Base-by-base conservation (phyloP, 2,888 invertebrate genomes). In the Ligdia adustata region DNA sequence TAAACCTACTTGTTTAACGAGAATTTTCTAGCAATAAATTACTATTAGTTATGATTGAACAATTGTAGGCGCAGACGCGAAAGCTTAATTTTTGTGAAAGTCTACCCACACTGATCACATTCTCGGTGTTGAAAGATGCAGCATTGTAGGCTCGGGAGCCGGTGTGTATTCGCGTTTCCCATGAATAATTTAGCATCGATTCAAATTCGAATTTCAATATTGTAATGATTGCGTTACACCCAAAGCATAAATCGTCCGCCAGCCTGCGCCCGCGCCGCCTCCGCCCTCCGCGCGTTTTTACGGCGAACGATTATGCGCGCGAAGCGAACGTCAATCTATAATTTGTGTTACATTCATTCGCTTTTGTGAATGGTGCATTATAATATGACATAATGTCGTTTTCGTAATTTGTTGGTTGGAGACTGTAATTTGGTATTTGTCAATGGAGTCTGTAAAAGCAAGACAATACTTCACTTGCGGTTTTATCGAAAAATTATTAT, bases 301-400 rank as follows among this genome's bases (percentile, higher is more conserved):
- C 59, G 52, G 50, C 45, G 18, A 7, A 3, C 3, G 43, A 61
- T 64, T 55, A 57, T 58, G 53, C 48, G 49, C 55, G 57, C 52
- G 56, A 58, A 50, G 9, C 34, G 18, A 32, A 40, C 52, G 51
- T 34, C 33, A 33, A 48, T 52, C 56, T 64, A 64, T 65, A 66
- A 70, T 69, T 68, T 66, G 57, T 57, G 58, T 51, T 58, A 54
- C 60, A 60, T 64, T 64, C 59, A 62, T 57, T 54, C 45, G 42
- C 48, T 44, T 55, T 54, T 53, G 56, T 65, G 65, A 66, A 64
- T 65, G 62, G 62, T 41, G 38, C 47, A 29, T 41, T 45, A 41
- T 37, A 46, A 44, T 41, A 49, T 62, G 62, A 62, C 60, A 58
- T 62, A 64, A 67, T 61, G 44, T 45, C 18, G 39, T 60, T 55